phyloP scores from a whole-genome alignment of 2,113 vertebrate genomes.

The Limanda limanda region DNA sequence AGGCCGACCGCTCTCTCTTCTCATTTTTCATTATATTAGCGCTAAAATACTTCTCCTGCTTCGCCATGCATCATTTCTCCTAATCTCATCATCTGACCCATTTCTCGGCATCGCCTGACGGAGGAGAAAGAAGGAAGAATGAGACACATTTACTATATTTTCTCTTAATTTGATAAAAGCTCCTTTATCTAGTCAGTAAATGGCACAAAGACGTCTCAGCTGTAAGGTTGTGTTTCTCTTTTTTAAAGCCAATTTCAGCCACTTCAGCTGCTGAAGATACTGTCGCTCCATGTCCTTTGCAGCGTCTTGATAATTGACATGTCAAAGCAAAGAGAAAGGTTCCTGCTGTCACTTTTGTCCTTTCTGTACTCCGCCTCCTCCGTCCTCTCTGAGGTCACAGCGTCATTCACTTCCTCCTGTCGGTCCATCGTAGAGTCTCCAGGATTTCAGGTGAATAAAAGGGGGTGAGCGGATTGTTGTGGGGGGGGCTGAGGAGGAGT shows the following conservation, averaged over 20 bases:
- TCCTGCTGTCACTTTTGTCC: slow-evolving; percentile 37
- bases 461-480: no score
- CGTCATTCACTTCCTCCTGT: not conserved
- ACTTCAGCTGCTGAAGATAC: slow-evolving; percentile 13
- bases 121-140: slow-evolving; percentile 15
- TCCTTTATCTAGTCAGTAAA: slow-evolving; percentile 2
- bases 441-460: no score
- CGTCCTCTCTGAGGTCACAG: not conserved
- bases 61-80: slow-evolving; percentile 53
- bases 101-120: slow-evolving; percentile 33
- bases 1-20: slow-evolving; percentile 17
- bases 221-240: not conserved
- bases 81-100: slow-evolving; percentile 59
- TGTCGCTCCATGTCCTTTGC: slow-evolving; percentile 14
- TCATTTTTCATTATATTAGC: slow-evolving; percentile 67
- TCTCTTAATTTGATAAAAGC: slow-evolving; percentile 32
- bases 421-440: not conserved
- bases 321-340: slow-evolving; percentile 27
- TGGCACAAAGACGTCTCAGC: not conserved
- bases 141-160: slow-evolving; percentile 2
- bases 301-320: slow-evolving; percentile 37
- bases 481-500: no score
- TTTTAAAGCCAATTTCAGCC: not conserved
- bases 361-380: slow-evolving; percentile 2
- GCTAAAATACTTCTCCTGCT: slow-evolving; percentile 47